Evolutionary conservation across 1,140 invertebrate species (phyloP), one percentile per base, ranked within the genome.

Genomic region (Scaptomyza montana): DNA sequence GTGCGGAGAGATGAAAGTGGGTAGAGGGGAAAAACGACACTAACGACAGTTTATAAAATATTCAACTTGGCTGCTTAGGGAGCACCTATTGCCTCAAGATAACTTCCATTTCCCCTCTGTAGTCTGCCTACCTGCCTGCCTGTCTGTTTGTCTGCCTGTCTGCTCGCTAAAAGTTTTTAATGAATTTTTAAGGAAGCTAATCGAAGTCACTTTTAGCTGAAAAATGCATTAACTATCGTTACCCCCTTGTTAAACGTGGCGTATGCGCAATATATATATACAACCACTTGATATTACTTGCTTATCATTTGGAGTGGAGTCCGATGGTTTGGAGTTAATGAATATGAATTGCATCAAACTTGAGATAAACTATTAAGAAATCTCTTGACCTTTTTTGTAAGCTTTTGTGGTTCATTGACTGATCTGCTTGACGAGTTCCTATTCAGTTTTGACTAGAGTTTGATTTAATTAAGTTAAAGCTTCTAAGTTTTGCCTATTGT

Each of bases 1-100:
- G 56, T 33, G 56, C n/a, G 8, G 33, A 30, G 41, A n/a, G 25
- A n/a, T n/a, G 39, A n/a, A n/a, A 43, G 39, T 2, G 39, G 30
- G 30, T 33, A 7, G 1, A 36, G 41, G 1, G 1, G 36, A 0
- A 43, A 39, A 12, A 21, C 41, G 41, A 57, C 59, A 79, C 82
- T 87, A 87, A 87, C 84, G 84, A 89, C 84, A 89, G 78, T 79
- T 82, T 89, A 87, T 87, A 87, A 87, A 87, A 89, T 89, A 87
- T 87, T 87, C 84, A 87, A 49, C 57, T 53, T 62, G 78, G 43
- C 75, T 80, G 81, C 71, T 74, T 69, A 45, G 53, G 51, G 39
- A 36, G 30, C 41, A 25, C 12, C 21, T 51, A 33, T 33, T 9
- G 56, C 6, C 28, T 21, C 62, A 46, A 65, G 62, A n/a, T 53